phyloP scores from a whole-genome alignment of 2,797 vertebrate species.

The Lagocephalus sceleratus region DNA sequence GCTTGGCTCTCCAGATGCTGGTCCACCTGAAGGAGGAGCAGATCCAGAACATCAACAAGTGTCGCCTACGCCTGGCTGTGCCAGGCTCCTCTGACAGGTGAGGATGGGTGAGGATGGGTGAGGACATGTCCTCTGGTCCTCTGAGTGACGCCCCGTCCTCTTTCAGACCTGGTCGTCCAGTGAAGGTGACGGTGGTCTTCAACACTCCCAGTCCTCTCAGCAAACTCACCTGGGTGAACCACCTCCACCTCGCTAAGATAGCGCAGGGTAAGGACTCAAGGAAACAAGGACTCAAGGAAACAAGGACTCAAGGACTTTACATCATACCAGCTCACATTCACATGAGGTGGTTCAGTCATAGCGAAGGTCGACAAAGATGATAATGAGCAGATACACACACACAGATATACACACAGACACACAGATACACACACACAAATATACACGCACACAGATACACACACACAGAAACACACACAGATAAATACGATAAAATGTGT shows the following conservation, averaged over 20 bases:
- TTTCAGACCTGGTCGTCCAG: constrained; percentile 85
- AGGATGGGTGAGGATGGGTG: constrained; percentile 36
- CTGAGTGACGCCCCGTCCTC: no score
- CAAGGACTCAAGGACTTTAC: no score
- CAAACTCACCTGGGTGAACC: constrained; percentile 93
- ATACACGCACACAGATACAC: background rate
- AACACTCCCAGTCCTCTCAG: constrained; percentile 88
- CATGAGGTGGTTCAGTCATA: no score
- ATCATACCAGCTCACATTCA: no score
- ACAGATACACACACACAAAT: background rate
- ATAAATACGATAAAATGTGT: background rate
- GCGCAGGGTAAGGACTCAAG: constrained; percentile 88
- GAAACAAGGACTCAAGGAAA: no score
- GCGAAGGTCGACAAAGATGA: no score
- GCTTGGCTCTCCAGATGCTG: constrained; percentile 87
- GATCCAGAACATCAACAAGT: constrained; percentile 91
- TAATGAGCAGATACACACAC: no score
- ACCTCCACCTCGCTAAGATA: constrained; percentile 86
- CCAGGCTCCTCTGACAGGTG: constrained; percentile 89
- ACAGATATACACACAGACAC: no score
- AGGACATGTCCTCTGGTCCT: no score
- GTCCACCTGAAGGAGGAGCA: constrained; percentile 90
- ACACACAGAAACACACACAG: background rate
- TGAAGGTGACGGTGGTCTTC: constrained; percentile 91
- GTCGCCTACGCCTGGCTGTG: constrained; percentile 84